Evolutionary conservation across 2,797 vertebrate species (phyloP).

Genomic region (Parotocinclus haroldoi): DNA sequence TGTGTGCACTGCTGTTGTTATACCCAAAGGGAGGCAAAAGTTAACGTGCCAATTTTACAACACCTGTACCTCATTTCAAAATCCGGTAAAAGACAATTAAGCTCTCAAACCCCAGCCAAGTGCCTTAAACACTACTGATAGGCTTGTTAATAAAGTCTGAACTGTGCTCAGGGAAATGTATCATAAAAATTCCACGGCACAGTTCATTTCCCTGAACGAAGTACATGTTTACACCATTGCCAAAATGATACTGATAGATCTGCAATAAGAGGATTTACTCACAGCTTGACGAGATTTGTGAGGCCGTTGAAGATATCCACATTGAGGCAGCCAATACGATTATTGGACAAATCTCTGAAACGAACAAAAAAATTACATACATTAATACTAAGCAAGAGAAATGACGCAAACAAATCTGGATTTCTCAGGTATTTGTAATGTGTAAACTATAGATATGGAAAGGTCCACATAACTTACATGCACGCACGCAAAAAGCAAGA

Average conservation of each 20-base stretch:
- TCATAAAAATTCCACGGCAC: background rate
- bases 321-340: constrained; percentile 93
- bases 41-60: constrained; percentile 38
- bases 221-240: no score
- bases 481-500: no score
- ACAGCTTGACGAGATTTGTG: constrained; percentile 84
- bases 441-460: no score
- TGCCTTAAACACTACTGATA: constrained; percentile 13
- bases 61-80: constrained; percentile 44
- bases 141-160: constrained; percentile 12
- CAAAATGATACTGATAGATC: no score
- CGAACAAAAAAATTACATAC: background rate
- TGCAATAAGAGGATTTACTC: constrained; percentile 64
- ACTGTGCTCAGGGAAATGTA: background rate
- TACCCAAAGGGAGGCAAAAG: constrained; percentile 19
- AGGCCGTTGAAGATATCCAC: constrained; percentile 91
- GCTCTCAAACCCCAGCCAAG: constrained; percentile 27
- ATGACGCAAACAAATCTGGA: no score
- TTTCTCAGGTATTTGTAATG: no score
- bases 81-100: constrained; percentile 39
- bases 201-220: no score
- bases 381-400: background rate
- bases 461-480: no score
- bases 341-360: constrained; percentile 91
- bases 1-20: constrained; percentile 39